Conservation (phyloP, 2,888 invertebrate genomes). For the Meiosimyza decipiens region DNA sequence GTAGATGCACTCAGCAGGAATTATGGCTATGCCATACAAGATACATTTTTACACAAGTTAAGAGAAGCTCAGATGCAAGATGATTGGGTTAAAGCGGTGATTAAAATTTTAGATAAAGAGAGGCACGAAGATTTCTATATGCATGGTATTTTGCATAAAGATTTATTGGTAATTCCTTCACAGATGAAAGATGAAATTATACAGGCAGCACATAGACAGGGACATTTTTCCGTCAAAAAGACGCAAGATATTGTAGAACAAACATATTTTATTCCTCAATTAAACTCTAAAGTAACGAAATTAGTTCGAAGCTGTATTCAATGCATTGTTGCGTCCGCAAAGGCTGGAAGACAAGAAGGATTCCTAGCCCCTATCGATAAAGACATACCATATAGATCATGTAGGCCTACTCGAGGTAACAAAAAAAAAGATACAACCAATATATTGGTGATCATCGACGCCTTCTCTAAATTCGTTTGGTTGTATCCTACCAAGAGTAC, state of each 20-base stretch:
- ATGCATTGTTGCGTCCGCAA: conserved; percentile 43
- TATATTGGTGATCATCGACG: conserved; percentile 56
- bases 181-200: conserved; percentile 18
- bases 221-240: conserved; percentile 57
- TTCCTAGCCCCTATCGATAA: conserved; percentile 55
- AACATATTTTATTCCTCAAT: conserved; percentile 50
- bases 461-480: conserved; percentile 58
- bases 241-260: conserved; percentile 48
- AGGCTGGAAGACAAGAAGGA: conserved; percentile 57
- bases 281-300: conserved; percentile 26
- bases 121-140: conserved; percentile 12
- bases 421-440: conserved; percentile 55
- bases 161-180: conserved; percentile 1
- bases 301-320: conserved; percentile 38
- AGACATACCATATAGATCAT: conserved; percentile 58
- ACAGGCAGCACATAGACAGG: conserved; percentile 49
- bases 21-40: conserved; percentile 10
- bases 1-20: conserved; percentile 23
- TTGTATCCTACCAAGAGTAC: conserved; percentile 54
- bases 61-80: not conserved
- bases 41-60: conserved; percentile 8
- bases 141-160: conserved; percentile 12
- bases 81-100: conserved; percentile 9
- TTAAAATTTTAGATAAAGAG: not conserved
- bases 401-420: conserved; percentile 54